Evolutionary conservation across 2,113 vertebrate species (phyloP).

Genomic region (Oryzias curvinotus): DNA sequence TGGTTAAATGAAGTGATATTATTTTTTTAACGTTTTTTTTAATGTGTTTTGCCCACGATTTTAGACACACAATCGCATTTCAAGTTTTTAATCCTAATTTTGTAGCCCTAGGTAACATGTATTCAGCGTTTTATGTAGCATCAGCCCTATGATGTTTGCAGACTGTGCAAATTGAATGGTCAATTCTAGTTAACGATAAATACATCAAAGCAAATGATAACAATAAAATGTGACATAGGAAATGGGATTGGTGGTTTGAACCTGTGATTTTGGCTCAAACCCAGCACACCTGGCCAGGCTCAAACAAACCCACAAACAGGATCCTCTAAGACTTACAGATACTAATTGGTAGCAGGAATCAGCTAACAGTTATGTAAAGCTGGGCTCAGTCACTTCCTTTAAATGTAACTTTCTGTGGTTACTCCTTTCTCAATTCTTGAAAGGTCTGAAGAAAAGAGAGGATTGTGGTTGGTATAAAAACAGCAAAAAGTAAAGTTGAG

Average conservation of each 20-base stretch:
- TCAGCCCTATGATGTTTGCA: too few relatives aligned
- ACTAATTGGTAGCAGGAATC: slow-evolving; percentile 69
- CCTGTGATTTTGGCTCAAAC: slow-evolving; percentile 44
- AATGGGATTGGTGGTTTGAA: slow-evolving; percentile 68
- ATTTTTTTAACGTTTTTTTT: too few relatives aligned
- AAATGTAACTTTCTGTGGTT: slow-evolving; percentile 58
- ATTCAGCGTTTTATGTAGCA: too few relatives aligned
- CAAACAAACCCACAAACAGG: slow-evolving; percentile 73
- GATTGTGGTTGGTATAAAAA: slow-evolving; percentile 35
- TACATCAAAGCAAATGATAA: slow-evolving; percentile 63
- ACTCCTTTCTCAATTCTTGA: slow-evolving; percentile 53
- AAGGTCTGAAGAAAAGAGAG: slow-evolving; percentile 59
- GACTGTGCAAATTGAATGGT: slow-evolving; percentile 50
- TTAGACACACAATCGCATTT: too few relatives aligned
- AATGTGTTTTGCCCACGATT: too few relatives aligned
- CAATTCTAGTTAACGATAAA: slow-evolving; percentile 35
- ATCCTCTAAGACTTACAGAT: slow-evolving; percentile 66
- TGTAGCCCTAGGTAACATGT: too few relatives aligned
- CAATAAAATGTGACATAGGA: slow-evolving; percentile 57
- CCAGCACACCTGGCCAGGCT: slow-evolving; percentile 72
- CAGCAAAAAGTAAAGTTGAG: slow-evolving; percentile 37
- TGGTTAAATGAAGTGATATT: too few relatives aligned
- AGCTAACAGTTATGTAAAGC: slow-evolving; percentile 65
- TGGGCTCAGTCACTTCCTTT: slow-evolving; percentile 66
- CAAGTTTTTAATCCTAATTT: too few relatives aligned